Conservation (phyloP, 2,888 invertebrate genomes). For the Trichogramma dendrolimi region DNA sequence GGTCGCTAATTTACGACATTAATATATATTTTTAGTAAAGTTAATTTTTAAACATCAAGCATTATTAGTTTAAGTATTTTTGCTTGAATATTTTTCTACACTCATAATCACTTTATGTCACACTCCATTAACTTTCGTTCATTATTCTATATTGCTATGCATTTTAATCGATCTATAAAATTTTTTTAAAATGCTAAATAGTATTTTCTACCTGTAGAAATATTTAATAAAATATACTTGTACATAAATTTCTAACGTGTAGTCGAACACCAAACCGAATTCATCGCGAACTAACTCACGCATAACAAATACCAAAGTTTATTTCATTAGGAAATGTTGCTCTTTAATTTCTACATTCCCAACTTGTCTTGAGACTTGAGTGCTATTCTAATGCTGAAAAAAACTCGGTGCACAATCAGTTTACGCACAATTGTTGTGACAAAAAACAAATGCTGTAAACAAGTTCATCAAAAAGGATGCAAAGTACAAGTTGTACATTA, state of each 20-base stretch:
- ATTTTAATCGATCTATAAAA: slow-evolving; percentile 16
- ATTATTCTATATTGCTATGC: slow-evolving; percentile 11
- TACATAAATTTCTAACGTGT: slow-evolving; percentile 19
- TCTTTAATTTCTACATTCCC: slow-evolving; percentile 38
- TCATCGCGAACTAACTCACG: slow-evolving; percentile 38
- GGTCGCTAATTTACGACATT: slow-evolving; percentile 18
- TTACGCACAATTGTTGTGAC: slow-evolving; percentile 13
- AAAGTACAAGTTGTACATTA: slow-evolving; percentile 19
- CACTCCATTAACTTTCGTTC: background rate
- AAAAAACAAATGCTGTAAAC: slow-evolving; percentile 16
- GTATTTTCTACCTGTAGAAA: slow-evolving; percentile 21
- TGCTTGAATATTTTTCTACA: slow-evolving; percentile 10
- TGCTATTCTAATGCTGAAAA: slow-evolving; percentile 17
- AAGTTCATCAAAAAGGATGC: slow-evolving; percentile 16
- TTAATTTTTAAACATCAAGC: slow-evolving; percentile 8
- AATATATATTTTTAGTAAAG: slow-evolving; percentile 11
- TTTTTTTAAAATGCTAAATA: slow-evolving; percentile 21
- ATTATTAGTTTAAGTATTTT: slow-evolving; percentile 14
- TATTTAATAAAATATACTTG: slow-evolving; percentile 27
- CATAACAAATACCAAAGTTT: slow-evolving; percentile 52
- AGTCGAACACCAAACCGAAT: slow-evolving; percentile 27
- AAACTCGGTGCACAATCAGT: slow-evolving; percentile 20
- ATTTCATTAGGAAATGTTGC: slow-evolving; percentile 44
- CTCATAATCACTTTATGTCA: slow-evolving; percentile 8
- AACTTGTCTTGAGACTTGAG: slow-evolving; percentile 12